Conservation (phyloP, 1,140 invertebrate genomes). For the Brachionus koreanus region DNA sequence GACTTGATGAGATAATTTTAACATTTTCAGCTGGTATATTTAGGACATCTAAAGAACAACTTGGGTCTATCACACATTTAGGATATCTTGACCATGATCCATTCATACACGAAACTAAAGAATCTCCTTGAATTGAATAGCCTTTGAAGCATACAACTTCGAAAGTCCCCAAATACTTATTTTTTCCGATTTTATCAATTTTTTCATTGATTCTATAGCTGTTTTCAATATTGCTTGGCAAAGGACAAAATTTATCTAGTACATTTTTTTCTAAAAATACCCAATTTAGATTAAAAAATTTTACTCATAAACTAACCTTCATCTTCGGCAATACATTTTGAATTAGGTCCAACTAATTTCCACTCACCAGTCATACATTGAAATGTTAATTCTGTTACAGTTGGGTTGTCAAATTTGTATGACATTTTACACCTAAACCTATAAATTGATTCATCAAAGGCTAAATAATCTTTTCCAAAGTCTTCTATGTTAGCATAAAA, state of each 20-base stretch:
- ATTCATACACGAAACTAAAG: neutral
- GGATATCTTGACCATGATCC: slow-evolving; percentile 5
- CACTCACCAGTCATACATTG: neutral
- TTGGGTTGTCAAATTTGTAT: neutral
- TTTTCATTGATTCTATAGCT: neutral
- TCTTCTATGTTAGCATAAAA: slow-evolving; percentile 35
- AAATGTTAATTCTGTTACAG: neutral
- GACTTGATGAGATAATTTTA: neutral
- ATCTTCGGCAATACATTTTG: neutral
- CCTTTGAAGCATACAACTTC: neutral
- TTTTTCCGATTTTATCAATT: neutral
- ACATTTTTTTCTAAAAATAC: neutral
- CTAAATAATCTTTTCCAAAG: slow-evolving; percentile 26
- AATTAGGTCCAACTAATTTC: neutral
- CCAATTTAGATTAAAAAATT: neutral
- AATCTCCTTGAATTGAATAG: neutral
- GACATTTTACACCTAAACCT: neutral
- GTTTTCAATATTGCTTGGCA: neutral
- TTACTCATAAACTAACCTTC: neutral
- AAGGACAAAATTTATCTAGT: neutral
- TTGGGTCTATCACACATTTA: neutral
- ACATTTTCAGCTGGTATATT: slow-evolving; percentile 33
- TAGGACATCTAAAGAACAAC: slow-evolving; percentile 4
- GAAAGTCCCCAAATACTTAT: neutral
- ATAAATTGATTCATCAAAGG: slow-evolving; percentile 7